Base-by-base conservation (phyloP, 2,888 invertebrate species). In the Clivina fossor region DNA sequence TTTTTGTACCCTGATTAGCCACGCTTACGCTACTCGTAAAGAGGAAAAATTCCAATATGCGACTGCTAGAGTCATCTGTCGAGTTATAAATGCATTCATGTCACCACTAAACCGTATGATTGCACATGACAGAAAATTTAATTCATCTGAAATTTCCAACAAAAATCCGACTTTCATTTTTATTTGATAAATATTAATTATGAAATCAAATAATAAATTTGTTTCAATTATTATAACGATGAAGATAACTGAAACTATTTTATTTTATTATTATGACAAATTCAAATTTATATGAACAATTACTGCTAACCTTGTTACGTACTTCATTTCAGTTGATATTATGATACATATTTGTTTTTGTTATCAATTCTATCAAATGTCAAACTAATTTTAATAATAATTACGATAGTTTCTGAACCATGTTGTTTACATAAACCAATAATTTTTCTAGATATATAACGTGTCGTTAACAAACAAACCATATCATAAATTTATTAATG, bases 1-100 rank as follows among this genome's bases (percentile, higher is more conserved):
- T 86, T 83, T 86, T 85, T 78, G 83, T 86, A 81, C 86, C 86
- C 84, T 85, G 86, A 86, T 86, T 87, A 88, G 88, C 88, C 88
- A 88, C 88, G 87, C 87, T 87, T 86, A 82, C 71, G 72, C 70
- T 72, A 71, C 73, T 73, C 38, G 47, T 47, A 55, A 40, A 55
- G 55, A 55, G 46, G 35, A 55, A 55, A 49, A 47, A 55, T 55
- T 47, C 47, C 47, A 40, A 55, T 47, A 38, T 38, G 35, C 19
- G 37, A 54, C 46, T 46, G 32, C 47, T 55, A 19, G 32, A 38
- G 47, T 19, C 55, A 54, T 54, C 54, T 54, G 43, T 32, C 22
- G 46, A 32, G 13, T 13, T 18, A 38, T 19, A 20, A 50, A 20
- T 50, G 30, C 41, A 50, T 11, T 43, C 11, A 38, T 1, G 16